Percentiles rank a stretch among this genome's conserved stretches.
Conservation (phyloP, 1,140 invertebrate genomes). For the Monochamus saltuarius region DNA sequence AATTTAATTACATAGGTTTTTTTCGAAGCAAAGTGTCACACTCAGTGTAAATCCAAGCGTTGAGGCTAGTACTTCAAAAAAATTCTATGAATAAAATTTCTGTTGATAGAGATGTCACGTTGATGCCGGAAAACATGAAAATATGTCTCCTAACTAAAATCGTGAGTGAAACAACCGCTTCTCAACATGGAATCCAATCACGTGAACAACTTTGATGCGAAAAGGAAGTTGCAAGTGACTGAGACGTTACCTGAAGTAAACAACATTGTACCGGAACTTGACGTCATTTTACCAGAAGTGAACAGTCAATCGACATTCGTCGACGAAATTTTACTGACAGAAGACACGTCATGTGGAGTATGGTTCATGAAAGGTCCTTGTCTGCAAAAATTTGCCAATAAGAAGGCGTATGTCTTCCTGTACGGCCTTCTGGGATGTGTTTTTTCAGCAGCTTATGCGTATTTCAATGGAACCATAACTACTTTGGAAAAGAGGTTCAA, state of each 20-base stretch:
- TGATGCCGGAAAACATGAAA: no score
- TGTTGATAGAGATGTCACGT: no score
- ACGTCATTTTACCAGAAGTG: neutral
- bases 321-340: slow-evolving; percentile 25
- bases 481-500: slow-evolving; percentile 81
- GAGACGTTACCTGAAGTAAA: slow-evolving; percentile 4
- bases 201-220: neutral
- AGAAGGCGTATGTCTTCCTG: slow-evolving; percentile 71
- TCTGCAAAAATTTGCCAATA: slow-evolving; percentile 70
- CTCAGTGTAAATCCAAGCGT: no score
- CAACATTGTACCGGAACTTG: neutral
- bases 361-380: slow-evolving; percentile 59
- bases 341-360: slow-evolving; percentile 66
- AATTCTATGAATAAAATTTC: no score
- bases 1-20: no score
- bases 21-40: no score
- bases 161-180: no score
- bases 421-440: slow-evolving; percentile 73
- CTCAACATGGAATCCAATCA: no score
- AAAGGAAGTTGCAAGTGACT: neutral
- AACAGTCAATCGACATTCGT: neutral
- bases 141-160: no score
- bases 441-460: slow-evolving; percentile 74
- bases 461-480: slow-evolving; percentile 76
- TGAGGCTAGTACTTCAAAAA: no score